A percentile compares a stretch with the other conserved stretches of the same genome.
Conservation (phyloP, 2,797 vertebrate genomes). For the Ara ararauna region DNA sequence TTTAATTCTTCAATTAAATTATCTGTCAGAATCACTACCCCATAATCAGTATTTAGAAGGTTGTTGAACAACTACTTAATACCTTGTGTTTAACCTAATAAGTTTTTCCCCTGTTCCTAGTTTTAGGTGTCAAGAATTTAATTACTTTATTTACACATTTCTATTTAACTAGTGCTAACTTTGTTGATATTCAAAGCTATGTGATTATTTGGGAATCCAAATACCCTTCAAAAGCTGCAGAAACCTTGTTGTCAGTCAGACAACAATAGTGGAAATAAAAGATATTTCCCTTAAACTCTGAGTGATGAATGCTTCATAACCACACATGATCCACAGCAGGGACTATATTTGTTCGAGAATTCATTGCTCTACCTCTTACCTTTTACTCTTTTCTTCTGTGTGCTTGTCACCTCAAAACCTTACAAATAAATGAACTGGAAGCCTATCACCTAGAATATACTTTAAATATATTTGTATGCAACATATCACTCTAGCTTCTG, state of each 20-base stretch:
- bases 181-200: not conserved
- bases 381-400: not conserved
- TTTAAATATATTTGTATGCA: not conserved
- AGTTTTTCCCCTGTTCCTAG: not conserved
- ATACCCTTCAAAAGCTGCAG: not conserved
- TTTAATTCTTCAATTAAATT: not conserved
- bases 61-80: not conserved
- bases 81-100: not conserved
- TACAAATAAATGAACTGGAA: not conserved
- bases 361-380: not conserved
- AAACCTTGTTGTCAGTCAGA: not conserved
- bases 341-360: not conserved
- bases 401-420: not conserved
- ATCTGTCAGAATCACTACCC: not conserved
- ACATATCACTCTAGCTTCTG: not conserved
- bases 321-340: not conserved
- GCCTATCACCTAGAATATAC: not conserved
- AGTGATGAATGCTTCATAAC: not conserved
- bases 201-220: not conserved
- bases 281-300: not conserved
- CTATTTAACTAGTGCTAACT: not conserved
- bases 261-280: not conserved
- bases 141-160: not conserved
- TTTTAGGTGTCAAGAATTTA: not conserved
- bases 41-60: not conserved